Base-by-base conservation (phyloP, 1,140 invertebrate genomes). In the Drosophila tsacasi region DNA sequence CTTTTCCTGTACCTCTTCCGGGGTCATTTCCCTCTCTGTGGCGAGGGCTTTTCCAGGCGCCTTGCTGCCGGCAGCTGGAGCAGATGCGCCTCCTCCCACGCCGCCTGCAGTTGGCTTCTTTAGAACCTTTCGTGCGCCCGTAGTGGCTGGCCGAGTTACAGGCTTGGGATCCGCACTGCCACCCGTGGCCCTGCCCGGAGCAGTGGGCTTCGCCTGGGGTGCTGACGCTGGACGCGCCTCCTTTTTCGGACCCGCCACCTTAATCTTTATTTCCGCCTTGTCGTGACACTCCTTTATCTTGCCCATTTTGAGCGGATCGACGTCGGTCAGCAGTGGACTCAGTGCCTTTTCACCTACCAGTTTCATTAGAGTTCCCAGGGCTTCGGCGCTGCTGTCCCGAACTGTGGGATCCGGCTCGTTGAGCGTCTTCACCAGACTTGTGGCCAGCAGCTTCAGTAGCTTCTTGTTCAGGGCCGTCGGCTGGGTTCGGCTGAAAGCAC, bases 281-380 rank as follows among this genome's bases (percentile, higher is more conserved):
- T 99, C 97, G 82, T 96, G 96, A 87, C 95, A 97, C 93, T 99
- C 99, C 93, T 99, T 98, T 19, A 99, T 98, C 94, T 99, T 99
- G 25, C 96, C 95, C 95, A 99, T 97, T 94, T 99, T 99, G 6
- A 99, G 93, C 44, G 96, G 95, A 92, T 98, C 98, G 5, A 99
- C 93, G 92, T 99, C 98, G 7, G 95, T 94, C 19, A 99, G 94
- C 85, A 99, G 97, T 0, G 97, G 96, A 44, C 94, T 94, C 52
- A 99, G 96, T 17, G 96, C 95, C 93, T 98, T 99, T 89, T 99
- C 99, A 21, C 98, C 97, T 13, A 99, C 96, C 3, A 99, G 94
- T 93, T 99, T 99, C 94, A 98, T 97, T 3, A 97, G 95, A 0
- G 97, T 98, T n/a, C 98, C 99, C 10, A 99, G 93, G 3, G 98